Conservation (phyloP, 2,797 vertebrate species). For the Tapera naevia region DNA sequence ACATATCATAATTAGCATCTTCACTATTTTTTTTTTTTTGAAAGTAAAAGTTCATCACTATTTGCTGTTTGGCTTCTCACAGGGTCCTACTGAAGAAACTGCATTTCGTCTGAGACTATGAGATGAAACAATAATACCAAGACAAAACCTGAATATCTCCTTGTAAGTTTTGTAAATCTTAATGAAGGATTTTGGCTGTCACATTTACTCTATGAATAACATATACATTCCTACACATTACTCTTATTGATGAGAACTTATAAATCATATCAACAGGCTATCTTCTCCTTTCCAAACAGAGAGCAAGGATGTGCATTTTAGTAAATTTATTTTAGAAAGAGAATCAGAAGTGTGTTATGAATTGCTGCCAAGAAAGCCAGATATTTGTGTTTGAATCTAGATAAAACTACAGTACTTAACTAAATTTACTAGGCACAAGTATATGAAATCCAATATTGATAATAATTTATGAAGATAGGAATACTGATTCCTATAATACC, state of each 20-base stretch:
- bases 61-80: neutral
- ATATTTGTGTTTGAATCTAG: neutral
- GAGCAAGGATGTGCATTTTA: neutral
- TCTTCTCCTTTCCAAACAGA: neutral
- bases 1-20: neutral
- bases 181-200: neutral
- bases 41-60: neutral
- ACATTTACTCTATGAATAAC: neutral
- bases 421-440: conserved; percentile 50
- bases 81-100: neutral
- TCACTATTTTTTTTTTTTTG: neutral
- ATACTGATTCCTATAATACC: conserved; percentile 49
- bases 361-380: neutral
- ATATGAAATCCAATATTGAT: conserved; percentile 58
- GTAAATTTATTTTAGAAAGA: neutral
- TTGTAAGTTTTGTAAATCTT: neutral
- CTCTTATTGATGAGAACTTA: neutral
- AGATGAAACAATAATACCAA: neutral
- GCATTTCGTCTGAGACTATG: neutral
- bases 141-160: neutral
- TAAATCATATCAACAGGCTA: neutral
- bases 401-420: conserved; percentile 36
- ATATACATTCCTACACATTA: neutral
- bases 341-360: neutral
- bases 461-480: conserved; percentile 69